A percentile compares a stretch with the other conserved stretches of the same genome.
phyloP scores from a whole-genome alignment of 2,888 invertebrate species.

The Pyralis farinalis region DNA sequence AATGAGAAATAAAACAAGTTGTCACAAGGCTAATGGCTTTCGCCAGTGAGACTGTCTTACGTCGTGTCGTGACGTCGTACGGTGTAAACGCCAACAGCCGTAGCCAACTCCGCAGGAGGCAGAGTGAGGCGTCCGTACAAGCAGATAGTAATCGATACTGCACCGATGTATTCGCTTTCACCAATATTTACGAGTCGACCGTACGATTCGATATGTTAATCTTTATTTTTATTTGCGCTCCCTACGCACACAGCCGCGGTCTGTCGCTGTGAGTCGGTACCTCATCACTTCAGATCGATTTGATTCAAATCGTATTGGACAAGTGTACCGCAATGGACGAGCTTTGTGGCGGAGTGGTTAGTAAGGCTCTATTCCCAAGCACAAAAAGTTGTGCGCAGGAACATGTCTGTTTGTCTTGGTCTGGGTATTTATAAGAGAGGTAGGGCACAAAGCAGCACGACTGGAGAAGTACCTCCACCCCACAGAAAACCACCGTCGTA shows the following conservation, averaged over 20 bases:
- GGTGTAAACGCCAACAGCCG: conserved; percentile 23
- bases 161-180: conserved; percentile 31
- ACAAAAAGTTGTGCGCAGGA: no score
- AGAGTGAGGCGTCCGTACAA: conserved; percentile 40
- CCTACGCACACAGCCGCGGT: conserved; percentile 32
- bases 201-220: conserved; percentile 39
- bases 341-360: no score
- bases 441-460: no score
- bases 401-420: no score
- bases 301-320: conserved; percentile 5
- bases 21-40: no score
- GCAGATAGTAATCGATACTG: conserved; percentile 61
- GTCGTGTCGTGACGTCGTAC: conserved; percentile 12
- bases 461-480: no score
- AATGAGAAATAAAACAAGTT: no score
- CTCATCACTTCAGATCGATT: conserved; percentile 3
- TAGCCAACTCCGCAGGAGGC: conserved; percentile 49
- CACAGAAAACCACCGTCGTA: no score
- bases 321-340: no score
- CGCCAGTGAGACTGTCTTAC: no score
- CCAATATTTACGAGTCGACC: conserved; percentile 49
- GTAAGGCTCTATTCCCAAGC: no score
- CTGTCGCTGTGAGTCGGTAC: not conserved
- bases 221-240: conserved; percentile 44
- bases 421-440: no score